These are phyloP conservation scores for Leptatherina wallacei DNA, from an alignment of 2,797 vertebrate genomes.

Conservation along the genomic window DNA sequence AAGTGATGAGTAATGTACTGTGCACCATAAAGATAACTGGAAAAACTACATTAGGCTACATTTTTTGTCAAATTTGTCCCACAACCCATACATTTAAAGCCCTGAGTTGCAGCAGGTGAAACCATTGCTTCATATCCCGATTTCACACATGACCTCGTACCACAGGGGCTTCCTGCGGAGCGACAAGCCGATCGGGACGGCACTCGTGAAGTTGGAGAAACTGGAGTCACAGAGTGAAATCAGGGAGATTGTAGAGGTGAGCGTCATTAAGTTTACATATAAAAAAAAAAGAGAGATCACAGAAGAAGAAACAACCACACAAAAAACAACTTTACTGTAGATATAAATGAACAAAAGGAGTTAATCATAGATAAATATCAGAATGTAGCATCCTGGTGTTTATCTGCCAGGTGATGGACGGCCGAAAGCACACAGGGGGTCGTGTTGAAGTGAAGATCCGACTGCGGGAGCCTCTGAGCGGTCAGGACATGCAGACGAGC, in stretches of 20 bases:
- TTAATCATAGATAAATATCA: neutral
- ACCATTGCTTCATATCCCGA: neutral
- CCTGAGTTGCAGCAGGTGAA: neutral
- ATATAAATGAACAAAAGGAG: neutral
- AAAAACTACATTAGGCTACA: neutral
- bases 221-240: slow-evolving; percentile 94
- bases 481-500: slow-evolving; percentile 90
- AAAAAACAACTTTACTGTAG: neutral
- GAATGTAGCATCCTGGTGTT: neutral
- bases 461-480: slow-evolving; percentile 92
- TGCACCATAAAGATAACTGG: neutral
- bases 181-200: slow-evolving; percentile 93
- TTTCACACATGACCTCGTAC: neutral
- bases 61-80: neutral
- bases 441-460: slow-evolving; percentile 93
- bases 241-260: slow-evolving; percentile 88
- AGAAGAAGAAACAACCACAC: neutral
- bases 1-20: neutral
- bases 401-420: slow-evolving; percentile 90
- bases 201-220: slow-evolving; percentile 92
- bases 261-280: neutral
- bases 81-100: too few species aligned
- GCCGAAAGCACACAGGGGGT: slow-evolving; percentile 93
- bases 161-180: slow-evolving; percentile 89
- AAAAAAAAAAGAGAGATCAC: neutral